Evolutionary conservation across 2,888 invertebrate genomes (phyloP).

Genomic region (Taphrorychus bicolor): DNA sequence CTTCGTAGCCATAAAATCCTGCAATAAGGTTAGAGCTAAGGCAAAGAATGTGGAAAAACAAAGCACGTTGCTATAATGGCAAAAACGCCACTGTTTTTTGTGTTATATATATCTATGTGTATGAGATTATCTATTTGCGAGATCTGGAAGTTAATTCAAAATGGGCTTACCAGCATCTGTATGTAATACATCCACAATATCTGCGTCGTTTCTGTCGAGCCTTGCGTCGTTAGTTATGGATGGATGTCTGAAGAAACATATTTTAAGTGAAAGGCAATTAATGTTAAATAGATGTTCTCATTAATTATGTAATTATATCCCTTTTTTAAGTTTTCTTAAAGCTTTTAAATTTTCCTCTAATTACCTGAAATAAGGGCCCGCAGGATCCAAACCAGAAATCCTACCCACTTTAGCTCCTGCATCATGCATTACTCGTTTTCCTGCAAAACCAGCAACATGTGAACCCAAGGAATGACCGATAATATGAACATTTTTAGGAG

Average conservation of each 20-base stretch:
- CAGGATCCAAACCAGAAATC: conserved; percentile 64
- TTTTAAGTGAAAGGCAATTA: neutral
- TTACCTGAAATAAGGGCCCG: conserved; percentile 60
- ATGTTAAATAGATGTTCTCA: no score
- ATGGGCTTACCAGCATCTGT: conserved; percentile 62
- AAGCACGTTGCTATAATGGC: no score
- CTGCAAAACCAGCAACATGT: conserved; percentile 53
- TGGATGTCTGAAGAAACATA: conserved; percentile 47
- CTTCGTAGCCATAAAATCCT: conserved; percentile 59
- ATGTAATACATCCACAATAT: conserved; percentile 68
- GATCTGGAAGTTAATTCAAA: no score
- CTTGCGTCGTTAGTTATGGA: conserved; percentile 56
- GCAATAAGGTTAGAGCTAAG: neutral
- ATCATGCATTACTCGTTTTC: conserved; percentile 45
- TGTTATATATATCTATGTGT: no score
- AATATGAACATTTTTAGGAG: conserved; percentile 48
- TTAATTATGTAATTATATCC: no score
- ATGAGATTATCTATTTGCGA: no score
- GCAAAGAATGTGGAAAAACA: no score
- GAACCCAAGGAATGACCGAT: conserved; percentile 56
- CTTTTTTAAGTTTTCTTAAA: no score
- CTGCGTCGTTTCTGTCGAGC: conserved; percentile 64
- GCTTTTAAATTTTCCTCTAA: no score
- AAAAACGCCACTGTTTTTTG: no score
- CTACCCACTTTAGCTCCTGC: conserved; percentile 52